Conservation (phyloP, 1,140 invertebrate genomes). For the Homarus americanus region DNA sequence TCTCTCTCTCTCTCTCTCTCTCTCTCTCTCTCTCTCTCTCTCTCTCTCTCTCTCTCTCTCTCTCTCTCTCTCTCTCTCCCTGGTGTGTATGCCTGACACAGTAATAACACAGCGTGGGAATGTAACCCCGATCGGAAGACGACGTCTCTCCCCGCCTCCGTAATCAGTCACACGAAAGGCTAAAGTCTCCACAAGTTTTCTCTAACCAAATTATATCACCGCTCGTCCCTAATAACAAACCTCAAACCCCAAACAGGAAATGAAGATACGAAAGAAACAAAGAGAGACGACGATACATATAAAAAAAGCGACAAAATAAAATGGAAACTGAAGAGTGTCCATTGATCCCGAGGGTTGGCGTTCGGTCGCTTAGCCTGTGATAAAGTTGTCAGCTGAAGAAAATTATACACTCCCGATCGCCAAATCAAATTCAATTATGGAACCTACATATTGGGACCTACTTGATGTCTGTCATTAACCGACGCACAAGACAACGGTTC, state of each 20-base stretch:
- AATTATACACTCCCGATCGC: constrained; percentile 6
- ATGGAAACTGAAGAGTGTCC: too few species aligned
- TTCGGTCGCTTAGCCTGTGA: constrained; percentile 11
- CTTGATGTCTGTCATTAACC: not conserved
- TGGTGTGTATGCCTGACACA: too few species aligned
- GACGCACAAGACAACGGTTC: not conserved
- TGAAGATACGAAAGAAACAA: not conserved
- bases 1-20: not conserved
- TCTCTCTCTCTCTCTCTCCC: not conserved
- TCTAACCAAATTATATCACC: too few species aligned
- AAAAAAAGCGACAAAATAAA: not conserved
- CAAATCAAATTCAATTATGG: constrained; percentile 41
- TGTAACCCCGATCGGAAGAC: too few species aligned
- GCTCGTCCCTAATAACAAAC: too few species aligned
- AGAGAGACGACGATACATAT: not conserved
- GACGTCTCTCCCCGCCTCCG: too few species aligned
- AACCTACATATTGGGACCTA: not conserved
- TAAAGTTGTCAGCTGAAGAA: constrained; percentile 13
- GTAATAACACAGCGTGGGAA: too few species aligned
- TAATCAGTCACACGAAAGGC: too few species aligned
- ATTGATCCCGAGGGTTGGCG: too few species aligned
- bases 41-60: not conserved
- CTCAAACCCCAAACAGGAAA: too few species aligned
- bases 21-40: not conserved
- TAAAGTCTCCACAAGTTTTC: too few species aligned